Evolutionary conservation across 2,797 vertebrate species (phyloP), one percentile per base, ranked within the genome.

Genomic region (Chanos chanos): DNA sequence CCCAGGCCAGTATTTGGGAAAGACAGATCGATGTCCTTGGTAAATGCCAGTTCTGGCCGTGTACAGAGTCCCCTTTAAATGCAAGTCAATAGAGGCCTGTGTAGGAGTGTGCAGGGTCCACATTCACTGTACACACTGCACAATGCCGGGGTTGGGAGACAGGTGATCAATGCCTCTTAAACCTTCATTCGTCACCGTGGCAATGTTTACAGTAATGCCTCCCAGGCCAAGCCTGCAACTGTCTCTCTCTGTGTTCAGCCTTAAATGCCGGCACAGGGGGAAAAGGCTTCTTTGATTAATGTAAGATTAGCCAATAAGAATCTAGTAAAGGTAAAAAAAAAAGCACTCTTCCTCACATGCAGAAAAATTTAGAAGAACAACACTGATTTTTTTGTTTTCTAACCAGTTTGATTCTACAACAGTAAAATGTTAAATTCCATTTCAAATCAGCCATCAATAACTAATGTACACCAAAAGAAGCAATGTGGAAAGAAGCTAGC

Each of bases 91-190:
- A 65, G 68, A n/a, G 2, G 36, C 33, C 40, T 57, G 47, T 10
- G 25, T 31, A 4, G 57, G 68, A 52, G 66, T 65, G 59, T 67
- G 57, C 56, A 34, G 24, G 36, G n/a, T n/a, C 64, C 31, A 40
- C 44, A 65, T 65, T 71, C 66, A 68, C 48, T 21, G 34, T 30
- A 64, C 55, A 18, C 58, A 30, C 39, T 48, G 21, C 57, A 66
- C 57, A 51, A 24, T 43, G 40, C 18, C 41, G 28, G 51, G 28
- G 63, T 51, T 58, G 30, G 45, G 43, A 47, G 60, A 64, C 36
- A 40, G 22, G 30, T 36, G 56, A 74, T 74, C 72, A 68, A 64
- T 74, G 67, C 51, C 55, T 47, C 50, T 31, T 50, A 60, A 59
- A 28, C 36, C 40, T 12, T 49, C 22, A 53, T 70, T 62, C 59